Conservation (phyloP, 2,113 vertebrate genomes). For the Donacobius atricapilla region DNA sequence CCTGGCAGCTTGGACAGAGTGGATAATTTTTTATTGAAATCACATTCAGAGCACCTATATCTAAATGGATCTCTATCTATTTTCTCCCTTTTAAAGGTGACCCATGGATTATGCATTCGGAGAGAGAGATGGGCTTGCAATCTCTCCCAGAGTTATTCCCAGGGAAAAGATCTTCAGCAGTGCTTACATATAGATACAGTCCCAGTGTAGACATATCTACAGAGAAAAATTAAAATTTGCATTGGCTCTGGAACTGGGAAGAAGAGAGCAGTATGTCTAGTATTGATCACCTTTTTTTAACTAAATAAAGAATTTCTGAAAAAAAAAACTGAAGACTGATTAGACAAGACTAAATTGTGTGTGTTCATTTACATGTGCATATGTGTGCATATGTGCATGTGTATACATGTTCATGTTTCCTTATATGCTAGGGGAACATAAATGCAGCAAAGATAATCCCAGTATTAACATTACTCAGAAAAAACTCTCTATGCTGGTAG, state of each 20-base stretch:
- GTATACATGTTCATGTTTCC: neutral
- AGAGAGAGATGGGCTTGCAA: neutral
- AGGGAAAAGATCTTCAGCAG: neutral
- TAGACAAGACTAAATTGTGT: neutral
- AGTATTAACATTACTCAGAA: neutral
- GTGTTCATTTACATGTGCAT: neutral
- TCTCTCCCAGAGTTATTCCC: neutral
- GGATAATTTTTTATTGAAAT: neutral
- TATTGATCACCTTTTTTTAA: neutral
- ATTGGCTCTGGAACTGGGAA: neutral
- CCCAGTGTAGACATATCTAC: rapidly evolving
- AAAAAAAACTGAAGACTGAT: neutral
- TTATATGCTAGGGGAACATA: neutral
- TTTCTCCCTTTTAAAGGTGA: neutral
- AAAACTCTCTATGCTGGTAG: neutral
- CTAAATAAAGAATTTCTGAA: neutral
- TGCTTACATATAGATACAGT: neutral
- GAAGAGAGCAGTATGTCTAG: neutral
- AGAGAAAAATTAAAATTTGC: neutral
- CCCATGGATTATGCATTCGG: neutral
- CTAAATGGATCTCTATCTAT: neutral
- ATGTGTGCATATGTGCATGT: rapidly evolving
- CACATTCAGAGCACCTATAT: neutral
- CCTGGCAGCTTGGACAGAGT: neutral
- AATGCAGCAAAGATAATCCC: neutral